Percentiles rank a stretch among this genome's conserved stretches.
Conservation (phyloP, 2,797 vertebrate genomes). For the Scyliorhinus canicula region DNA sequence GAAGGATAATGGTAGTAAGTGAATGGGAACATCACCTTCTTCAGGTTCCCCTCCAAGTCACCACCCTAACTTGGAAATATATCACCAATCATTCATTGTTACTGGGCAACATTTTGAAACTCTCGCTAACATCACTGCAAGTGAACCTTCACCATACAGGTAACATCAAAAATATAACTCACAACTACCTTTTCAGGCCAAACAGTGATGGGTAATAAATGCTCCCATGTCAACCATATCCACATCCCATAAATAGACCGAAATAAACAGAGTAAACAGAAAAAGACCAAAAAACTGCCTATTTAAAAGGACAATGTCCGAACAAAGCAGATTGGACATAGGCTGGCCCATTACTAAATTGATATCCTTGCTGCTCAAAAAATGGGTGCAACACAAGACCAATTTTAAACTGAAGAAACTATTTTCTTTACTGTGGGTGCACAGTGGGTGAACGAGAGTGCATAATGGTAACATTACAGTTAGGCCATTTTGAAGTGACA, state of each 20-base stretch:
- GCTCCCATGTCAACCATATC: background rate
- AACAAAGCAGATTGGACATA: background rate
- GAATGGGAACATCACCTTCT: background rate
- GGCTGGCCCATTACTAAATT: background rate
- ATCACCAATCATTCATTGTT: too few relatives aligned
- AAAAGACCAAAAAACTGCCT: too few relatives aligned
- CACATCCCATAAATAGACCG: too few relatives aligned
- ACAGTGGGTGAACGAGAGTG: background rate
- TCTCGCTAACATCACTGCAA: too few relatives aligned
- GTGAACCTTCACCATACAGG: too few relatives aligned
- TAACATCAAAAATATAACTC: too few relatives aligned
- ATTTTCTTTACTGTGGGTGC: background rate
- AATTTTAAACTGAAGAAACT: background rate
- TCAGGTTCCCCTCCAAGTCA: too few relatives aligned
- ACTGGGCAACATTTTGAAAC: too few relatives aligned
- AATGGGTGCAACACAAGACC: background rate
- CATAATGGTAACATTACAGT: background rate
- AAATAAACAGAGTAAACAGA: too few relatives aligned
- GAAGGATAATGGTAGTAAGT: background rate
- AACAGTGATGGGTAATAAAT: background rate
- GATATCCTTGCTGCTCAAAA: background rate
- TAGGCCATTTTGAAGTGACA: background rate
- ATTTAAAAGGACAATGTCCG: too few relatives aligned
- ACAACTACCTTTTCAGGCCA: too few relatives aligned
- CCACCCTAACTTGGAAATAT: too few relatives aligned